Base-by-base conservation (phyloP, 2,797 vertebrate genomes). In the Coluber constrictor region DNA sequence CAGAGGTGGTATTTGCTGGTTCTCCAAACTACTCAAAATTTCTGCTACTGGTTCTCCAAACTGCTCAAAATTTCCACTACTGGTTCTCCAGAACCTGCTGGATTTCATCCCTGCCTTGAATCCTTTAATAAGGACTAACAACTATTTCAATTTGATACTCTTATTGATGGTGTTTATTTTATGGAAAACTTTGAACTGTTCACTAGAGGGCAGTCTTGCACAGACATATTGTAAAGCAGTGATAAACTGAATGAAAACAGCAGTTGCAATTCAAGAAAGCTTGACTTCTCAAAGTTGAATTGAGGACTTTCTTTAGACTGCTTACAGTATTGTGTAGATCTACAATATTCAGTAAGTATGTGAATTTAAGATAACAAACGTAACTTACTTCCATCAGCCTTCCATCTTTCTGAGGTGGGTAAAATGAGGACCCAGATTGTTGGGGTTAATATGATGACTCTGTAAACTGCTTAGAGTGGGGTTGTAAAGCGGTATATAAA, bases 141-240 rank as follows among this genome's bases (percentile, higher is more conserved):
- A 13, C 29, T 87, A 87, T 63, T 88, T 87, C 54, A 29, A 37
- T 29, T 32, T 87, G 18, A 60, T 93, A 47, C 7, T 20, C 70
- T n/a, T 18, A 87, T n/a, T 63, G 13, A 11, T 74, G 13, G 15
- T 25, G 59, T 79, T 88, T 27, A 83, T 88, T 55, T 9, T 66
- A 15, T 37, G 5, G 11, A 32, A 59, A 9, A 63, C 66, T 37
- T 15, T 56, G 27, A 60, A 55, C n/a, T 7, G 12, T 9, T 88
- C 93, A 87, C 90, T 92, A 94, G 93, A 90, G 90, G 93, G 90
- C 93, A 91, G 87, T 56, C 87, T 89, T 89, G 90, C 74, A 60
- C 61, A 60, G 47, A n/a, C 20, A 60, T 87, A 74, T 74, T 74
- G 32, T 74, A 61, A 5, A 63, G 32, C 3, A 74, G 70, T 86